Base-by-base conservation (phyloP, 2,113 vertebrate species). In the Fulica atra region DNA sequence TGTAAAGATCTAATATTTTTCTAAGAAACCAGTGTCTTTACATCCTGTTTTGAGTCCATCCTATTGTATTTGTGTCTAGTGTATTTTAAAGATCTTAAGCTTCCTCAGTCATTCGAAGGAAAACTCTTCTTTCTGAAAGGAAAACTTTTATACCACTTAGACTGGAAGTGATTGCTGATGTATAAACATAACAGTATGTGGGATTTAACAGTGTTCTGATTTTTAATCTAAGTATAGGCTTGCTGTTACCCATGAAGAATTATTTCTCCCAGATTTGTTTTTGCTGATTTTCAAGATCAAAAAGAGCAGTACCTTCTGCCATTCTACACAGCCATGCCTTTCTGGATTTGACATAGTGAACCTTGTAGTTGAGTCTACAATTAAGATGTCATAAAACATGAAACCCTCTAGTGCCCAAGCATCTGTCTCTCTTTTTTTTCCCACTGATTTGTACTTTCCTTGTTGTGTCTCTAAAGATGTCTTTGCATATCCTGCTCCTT, bases 31-130 rank as follows among this genome's bases (percentile, higher is more conserved):
- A 63, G 25, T 74, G 57, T 88, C 72, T 94, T 94, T 71, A 68
- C 65, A 79, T 91, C 94, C 81, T 94, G 73, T 95, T 94, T 94
- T 79, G 77, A 87, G 70, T 19, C 59, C 44, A n/a, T 48, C 70
- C 42, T 88, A n/a, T 85, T 96, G 72, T 88, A 46, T 78, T 87
- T 83, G 18, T 88, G 70, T 88, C 29, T 88, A 12, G 72, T 35
- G 17, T 89, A 63, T 46, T 91, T 86, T 21, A 56, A 46, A 64
- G 72, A 59, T 60, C 42, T 78, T 78, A 51, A 74, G n/a, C 72
- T 94, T 94, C 70, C 68, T 93, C 16, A 16, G 44, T 89, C 53
- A 31, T 65, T 93, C 69, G 60, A 69, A 87, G 74, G 44, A 46
- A 46, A 46, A 46, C 44, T 46, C 19, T 46, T 46, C 44, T 26